A percentile compares a stretch with the other conserved stretches of the same genome.
phyloP scores from a whole-genome alignment of 2,797 vertebrate species.

The Falco naumanni region DNA sequence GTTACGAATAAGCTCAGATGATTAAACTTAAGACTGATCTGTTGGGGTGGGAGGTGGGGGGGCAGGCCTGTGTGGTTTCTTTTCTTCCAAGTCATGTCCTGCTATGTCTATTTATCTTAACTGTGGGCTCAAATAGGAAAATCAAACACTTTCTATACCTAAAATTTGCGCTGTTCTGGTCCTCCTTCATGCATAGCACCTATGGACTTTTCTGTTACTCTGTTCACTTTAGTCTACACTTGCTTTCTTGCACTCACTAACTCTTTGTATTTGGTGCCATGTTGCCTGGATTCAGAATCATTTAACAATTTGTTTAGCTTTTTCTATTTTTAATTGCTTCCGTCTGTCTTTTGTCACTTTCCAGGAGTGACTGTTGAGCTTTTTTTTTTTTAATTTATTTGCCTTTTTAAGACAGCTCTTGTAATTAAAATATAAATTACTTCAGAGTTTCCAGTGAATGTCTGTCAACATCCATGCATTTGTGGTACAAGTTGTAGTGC shows the following conservation, averaged over 20 bases:
- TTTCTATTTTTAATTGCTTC: not conserved
- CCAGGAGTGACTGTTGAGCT: not conserved
- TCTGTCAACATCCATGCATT: not conserved
- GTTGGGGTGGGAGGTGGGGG: fast-evolving
- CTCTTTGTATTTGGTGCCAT: not conserved
- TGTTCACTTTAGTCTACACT: not conserved
- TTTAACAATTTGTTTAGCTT: not conserved
- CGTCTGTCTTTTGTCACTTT: not conserved
- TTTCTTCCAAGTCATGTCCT: not conserved
- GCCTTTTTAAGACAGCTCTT: not conserved
- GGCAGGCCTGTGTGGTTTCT: not conserved
- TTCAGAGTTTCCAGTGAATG: not conserved
- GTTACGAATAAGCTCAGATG: not conserved
- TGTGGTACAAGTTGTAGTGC: not conserved
- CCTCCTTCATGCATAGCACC: not conserved
- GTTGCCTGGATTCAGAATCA: not conserved
- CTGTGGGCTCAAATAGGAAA: not conserved
- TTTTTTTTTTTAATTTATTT: not conserved
- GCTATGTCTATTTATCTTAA: not conserved
- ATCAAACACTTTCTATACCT: not conserved
- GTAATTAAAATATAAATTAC: not conserved
- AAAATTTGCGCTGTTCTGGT: not conserved
- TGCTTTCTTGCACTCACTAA: not conserved
- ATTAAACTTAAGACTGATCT: not conserved
- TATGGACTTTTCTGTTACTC: not conserved